Conservation (phyloP, 1,140 invertebrate genomes). For the Protaetia brevitarsis region DNA sequence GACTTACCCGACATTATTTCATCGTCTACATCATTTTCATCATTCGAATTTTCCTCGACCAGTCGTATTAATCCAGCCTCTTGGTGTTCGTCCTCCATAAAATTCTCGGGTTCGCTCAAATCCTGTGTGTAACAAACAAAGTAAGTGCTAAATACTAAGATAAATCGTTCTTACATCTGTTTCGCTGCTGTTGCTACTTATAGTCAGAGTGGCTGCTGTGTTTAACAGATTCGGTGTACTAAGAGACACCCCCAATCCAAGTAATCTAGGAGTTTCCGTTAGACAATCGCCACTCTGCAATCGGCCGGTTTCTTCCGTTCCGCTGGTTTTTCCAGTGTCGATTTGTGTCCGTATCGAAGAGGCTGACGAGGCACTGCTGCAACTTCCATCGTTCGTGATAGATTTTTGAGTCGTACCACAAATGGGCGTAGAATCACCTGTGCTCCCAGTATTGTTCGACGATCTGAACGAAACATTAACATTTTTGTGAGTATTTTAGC, state of each 20-base stretch:
- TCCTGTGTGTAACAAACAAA: constrained; percentile 52
- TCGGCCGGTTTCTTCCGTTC: neutral
- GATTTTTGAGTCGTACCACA: constrained; percentile 1
- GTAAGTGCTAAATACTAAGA: constrained; percentile 19
- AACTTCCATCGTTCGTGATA: neutral
- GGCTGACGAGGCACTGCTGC: constrained; percentile 27
- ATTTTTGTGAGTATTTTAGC: neutral
- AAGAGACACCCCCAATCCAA: constrained; percentile 41
- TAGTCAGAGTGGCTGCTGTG: constrained; percentile 40
- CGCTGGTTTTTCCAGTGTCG: constrained; percentile 22
- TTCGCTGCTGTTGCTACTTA: constrained; percentile 53
- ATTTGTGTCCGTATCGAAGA: constrained; percentile 33
- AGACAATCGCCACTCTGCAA: constrained; percentile 17
- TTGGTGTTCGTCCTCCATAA: constrained; percentile 55
- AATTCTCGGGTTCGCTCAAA: constrained; percentile 66
- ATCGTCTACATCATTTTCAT: constrained; percentile 52
- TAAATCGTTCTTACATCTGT: constrained; percentile 31
- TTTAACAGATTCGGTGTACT: constrained; percentile 48
- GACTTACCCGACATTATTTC: constrained; percentile 76
- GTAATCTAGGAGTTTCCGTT: constrained; percentile 32
- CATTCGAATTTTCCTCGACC: constrained; percentile 47
- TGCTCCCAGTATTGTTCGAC: neutral
- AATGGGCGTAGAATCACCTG: neutral
- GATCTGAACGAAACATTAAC: neutral
- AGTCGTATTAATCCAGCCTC: constrained; percentile 49